Conservation (phyloP, 1,140 invertebrate genomes). For the Acromyrmex charruanus region DNA sequence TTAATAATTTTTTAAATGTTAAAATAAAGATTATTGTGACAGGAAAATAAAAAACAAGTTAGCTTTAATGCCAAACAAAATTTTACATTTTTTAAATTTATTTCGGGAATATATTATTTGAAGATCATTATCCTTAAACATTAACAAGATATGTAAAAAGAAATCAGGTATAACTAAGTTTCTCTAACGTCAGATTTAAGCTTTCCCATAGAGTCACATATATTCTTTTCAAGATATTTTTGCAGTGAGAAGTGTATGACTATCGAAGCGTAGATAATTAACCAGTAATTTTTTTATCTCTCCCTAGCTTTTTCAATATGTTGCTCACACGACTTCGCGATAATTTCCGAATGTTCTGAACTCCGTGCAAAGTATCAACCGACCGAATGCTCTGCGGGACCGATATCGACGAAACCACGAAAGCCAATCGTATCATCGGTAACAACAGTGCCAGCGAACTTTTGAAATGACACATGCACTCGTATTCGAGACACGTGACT, state of each 20-base stretch:
- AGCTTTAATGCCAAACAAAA: not conserved
- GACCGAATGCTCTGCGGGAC: not conserved
- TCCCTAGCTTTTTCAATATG: not conserved
- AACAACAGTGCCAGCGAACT: slow-evolving; percentile 36
- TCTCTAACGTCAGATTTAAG: not conserved
- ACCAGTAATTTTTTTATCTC: not conserved
- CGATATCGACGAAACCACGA: slow-evolving; percentile 66
- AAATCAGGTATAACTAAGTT: not conserved
- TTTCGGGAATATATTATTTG: not conserved
- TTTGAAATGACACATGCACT: slow-evolving; percentile 75
- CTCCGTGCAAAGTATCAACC: slow-evolving; percentile 49
- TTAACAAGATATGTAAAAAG: not conserved
- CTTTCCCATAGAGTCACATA: not conserved
- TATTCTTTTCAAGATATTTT: not conserved
- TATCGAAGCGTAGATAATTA: not conserved
- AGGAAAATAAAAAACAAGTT: slow-evolving; percentile 17
- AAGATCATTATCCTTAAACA: not conserved
- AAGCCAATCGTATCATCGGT: slow-evolving; percentile 64
- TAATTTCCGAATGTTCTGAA: slow-evolving; percentile 58
- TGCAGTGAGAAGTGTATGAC: not conserved
- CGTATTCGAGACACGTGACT: slow-evolving; percentile 71
- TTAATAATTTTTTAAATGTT: too few species aligned
- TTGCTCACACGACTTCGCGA: slow-evolving; percentile 49
- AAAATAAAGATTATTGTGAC: not conserved
- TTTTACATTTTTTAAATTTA: not conserved